Percentiles rank a stretch among this genome's conserved stretches.
These are phyloP conservation scores for Acestrorhynchus altus DNA, from an alignment of 2,797 vertebrate genomes.

Conservation along the genomic window DNA sequence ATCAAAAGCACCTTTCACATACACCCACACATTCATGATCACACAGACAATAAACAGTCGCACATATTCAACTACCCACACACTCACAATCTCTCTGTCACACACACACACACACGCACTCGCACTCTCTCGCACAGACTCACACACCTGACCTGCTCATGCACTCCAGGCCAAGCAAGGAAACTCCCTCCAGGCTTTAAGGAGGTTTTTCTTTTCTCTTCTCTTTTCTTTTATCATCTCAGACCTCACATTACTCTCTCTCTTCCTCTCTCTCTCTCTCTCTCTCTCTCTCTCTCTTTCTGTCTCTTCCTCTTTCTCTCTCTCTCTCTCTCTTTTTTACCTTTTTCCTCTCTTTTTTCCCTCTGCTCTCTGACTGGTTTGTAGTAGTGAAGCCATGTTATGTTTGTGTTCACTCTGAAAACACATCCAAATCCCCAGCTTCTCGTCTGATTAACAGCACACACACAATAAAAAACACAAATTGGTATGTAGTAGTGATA, in stretches of 20 bases:
- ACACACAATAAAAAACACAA: no score
- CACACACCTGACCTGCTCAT: conserved; percentile 69
- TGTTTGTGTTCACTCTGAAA: background rate
- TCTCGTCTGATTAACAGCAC: no score
- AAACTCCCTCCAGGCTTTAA: conserved; percentile 54
- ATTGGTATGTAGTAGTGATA: no score
- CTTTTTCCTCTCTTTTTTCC: background rate
- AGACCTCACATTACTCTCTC: background rate
- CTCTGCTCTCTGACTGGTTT: background rate
- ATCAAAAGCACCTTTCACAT: conserved; percentile 45
- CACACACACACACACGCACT: conserved; percentile 32
- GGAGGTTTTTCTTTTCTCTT: conserved; percentile 64
- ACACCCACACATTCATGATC: conserved; percentile 56
- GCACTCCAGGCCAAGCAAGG: conserved; percentile 62
- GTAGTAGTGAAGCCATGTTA: background rate
- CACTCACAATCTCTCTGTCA: conserved; percentile 45
- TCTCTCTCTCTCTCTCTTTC: background rate
- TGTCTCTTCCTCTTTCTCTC: no score
- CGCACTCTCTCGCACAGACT: conserved; percentile 31
- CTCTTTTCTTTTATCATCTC: conserved; percentile 38
- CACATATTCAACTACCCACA: conserved; percentile 23
- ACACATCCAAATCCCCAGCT: background rate
- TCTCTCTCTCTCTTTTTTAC: background rate
- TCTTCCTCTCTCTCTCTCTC: background rate
- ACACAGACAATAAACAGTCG: conserved; percentile 56